phyloP scores from a whole-genome alignment of 2,888 invertebrate species.

The Meta bourneti region DNA sequence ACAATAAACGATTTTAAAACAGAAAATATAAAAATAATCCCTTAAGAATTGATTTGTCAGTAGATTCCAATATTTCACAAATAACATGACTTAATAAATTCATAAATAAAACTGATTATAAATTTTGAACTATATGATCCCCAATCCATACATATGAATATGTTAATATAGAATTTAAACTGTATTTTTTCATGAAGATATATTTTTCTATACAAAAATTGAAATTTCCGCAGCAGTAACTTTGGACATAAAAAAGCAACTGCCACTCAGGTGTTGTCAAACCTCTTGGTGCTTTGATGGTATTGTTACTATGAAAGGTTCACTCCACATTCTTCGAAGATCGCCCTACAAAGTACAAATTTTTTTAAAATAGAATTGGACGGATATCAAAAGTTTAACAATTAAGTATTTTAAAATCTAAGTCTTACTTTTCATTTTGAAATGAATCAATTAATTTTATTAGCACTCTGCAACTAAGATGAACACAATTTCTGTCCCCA shows the following conservation, averaged over 20 bases:
- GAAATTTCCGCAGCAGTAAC: slow-evolving; percentile 69
- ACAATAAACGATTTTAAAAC: no score
- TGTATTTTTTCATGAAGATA: slow-evolving; percentile 9
- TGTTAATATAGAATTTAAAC: slow-evolving; percentile 30
- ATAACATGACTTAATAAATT: no score
- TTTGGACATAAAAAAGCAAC: slow-evolving; percentile 68
- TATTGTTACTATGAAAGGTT: slow-evolving; percentile 92
- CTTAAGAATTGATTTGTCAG: no score
- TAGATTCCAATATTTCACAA: no score
- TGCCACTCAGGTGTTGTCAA: slow-evolving; percentile 80
- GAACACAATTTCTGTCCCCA: no score
- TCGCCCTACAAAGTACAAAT: slow-evolving; percentile 88
- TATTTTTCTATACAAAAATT: slow-evolving; percentile 47
- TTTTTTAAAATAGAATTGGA: background rate
- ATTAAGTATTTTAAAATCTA: background rate
- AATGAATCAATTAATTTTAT: background rate
- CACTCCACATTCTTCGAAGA: slow-evolving; percentile 98
- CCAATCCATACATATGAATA: slow-evolving; percentile 20
- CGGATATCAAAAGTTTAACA: background rate
- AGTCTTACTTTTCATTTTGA: background rate
- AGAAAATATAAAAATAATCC: no score
- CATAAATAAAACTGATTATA: background rate
- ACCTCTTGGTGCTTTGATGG: slow-evolving; percentile 91
- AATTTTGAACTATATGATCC: background rate
- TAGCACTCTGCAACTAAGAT: background rate